Evolutionary conservation across 2,888 invertebrate genomes (phyloP), one percentile per base, ranked within the genome.

Genomic region (Pollenia angustigena): DNA sequence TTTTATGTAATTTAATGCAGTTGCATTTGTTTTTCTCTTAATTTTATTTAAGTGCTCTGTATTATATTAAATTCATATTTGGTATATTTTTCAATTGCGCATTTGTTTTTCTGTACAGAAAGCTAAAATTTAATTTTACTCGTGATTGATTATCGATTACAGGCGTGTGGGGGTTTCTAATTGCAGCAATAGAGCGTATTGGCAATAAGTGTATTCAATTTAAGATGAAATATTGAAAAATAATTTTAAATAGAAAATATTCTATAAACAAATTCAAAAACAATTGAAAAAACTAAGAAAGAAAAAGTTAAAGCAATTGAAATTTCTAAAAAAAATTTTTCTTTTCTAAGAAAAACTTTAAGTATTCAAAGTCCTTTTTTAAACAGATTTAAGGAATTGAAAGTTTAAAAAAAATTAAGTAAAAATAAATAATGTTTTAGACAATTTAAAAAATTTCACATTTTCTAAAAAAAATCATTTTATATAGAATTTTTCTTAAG

Each of bases 71-170:
- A 32, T 32, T 11, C 75, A 12, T 42, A 62, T 75, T 62, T 62
- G 46, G 46, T n/a, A 32, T 46, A 12, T 46, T 48, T 11, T 46
- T 44, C 8, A 42, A 81, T 58, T 81, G 74, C 81, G 74, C 74
- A 74, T 81, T 74, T 74, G 40, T 54, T 56, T 32, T 64, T 48
- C 10, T 23, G 74, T 18, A 11, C 3, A 48, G 18, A 69, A 14
- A n/a, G 8, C n/a, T 32, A 11, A 54, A 32, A 0, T 64, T 50
- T 60, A 52, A 80, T 72, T 80, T 80, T 32, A 72, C 52, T 72
- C 18, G 74, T 81, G 58, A 74, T 58, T 74, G 66, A 58, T 56
- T 64, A 81, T 66, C 50, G 56, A 81, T 81, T 56, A 66, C 14
- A n/a, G 9, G 23, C 62, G 62, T n/a, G 12, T 52, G 54, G 46